A percentile compares a stretch with the other conserved stretches of the same genome.
These are phyloP conservation scores for Neomorphus geoffroyi DNA, from an alignment of 2,797 vertebrate species.

Conservation along the genomic window DNA sequence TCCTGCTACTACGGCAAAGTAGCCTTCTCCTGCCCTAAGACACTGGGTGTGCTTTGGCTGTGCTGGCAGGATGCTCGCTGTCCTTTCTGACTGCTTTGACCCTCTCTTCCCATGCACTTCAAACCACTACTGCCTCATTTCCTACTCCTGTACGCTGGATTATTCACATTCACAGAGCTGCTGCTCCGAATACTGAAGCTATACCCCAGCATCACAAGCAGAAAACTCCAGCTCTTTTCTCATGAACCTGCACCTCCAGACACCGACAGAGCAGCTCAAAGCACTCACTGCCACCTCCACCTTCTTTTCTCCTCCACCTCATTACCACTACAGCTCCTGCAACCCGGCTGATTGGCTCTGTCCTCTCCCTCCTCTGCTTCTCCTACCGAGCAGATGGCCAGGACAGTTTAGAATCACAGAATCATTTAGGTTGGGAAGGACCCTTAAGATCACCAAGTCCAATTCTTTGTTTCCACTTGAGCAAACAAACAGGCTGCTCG, in stretches of 20 bases:
- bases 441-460: no score
- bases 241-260: background rate
- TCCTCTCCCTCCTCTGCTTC: background rate
- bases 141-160: background rate
- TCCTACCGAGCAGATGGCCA: accelerated
- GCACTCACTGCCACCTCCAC: background rate
- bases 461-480: background rate
- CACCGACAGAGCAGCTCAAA: background rate
- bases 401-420: background rate
- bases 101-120: background rate
- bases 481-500: background rate
- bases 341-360: background rate
- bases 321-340: background rate
- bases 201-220: background rate
- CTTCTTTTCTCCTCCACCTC: background rate
- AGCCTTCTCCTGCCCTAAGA: background rate
- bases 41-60: background rate
- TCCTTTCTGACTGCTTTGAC: background rate
- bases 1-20: background rate
- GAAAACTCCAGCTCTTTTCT: background rate
- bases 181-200: background rate
- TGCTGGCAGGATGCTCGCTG: background rate
- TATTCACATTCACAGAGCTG: background rate
- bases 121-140: background rate
- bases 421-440: no score